These are phyloP conservation scores for Acipenser oxyrinchus DNA, from an alignment of 2,797 vertebrate species.

Conservation along the genomic window DNA sequence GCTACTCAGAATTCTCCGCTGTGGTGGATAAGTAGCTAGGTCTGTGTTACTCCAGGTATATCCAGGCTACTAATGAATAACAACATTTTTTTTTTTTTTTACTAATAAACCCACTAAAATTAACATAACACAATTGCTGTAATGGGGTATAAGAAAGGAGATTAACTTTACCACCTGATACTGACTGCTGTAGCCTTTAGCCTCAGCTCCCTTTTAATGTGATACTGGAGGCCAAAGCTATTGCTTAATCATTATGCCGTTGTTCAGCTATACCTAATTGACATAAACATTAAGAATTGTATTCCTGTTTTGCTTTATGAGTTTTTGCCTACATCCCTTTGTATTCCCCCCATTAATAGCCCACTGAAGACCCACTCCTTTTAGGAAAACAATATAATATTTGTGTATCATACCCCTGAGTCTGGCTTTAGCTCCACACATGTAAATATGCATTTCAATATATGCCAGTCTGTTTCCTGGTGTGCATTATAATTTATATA, in stretches of 20 bases:
- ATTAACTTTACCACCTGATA: slow-evolving; percentile 60
- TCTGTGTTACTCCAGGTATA: slow-evolving; percentile 49
- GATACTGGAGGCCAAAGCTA: slow-evolving; percentile 68
- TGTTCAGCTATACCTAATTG: slow-evolving; percentile 70
- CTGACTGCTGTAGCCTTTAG: slow-evolving; percentile 67
- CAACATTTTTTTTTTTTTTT: slow-evolving; percentile 39
- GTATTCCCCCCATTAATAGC: too few relatives aligned
- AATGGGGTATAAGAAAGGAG: slow-evolving; percentile 49
- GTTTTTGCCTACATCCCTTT: too few relatives aligned
- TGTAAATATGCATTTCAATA: too few relatives aligned
- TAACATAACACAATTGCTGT: slow-evolving; percentile 71
- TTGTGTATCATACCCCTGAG: too few relatives aligned
- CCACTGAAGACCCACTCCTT: too few relatives aligned
- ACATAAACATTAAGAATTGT: slow-evolving; percentile 71
- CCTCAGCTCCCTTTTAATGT: slow-evolving; percentile 71
- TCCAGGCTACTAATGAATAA: slow-evolving; percentile 60
- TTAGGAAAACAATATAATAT: too few relatives aligned
- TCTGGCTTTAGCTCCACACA: too few relatives aligned
- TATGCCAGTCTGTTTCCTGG: too few relatives aligned
- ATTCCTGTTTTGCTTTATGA: slow-evolving; percentile 46
- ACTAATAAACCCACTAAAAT: slow-evolving; percentile 73
- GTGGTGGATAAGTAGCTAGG: slow-evolving; percentile 10
- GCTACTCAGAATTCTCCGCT: slow-evolving; percentile 42
- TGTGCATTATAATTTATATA: too few relatives aligned
- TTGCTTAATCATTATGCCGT: slow-evolving; percentile 70